Conservation (phyloP, 2,113 vertebrate species). For the Myiozetetes cayanensis region DNA sequence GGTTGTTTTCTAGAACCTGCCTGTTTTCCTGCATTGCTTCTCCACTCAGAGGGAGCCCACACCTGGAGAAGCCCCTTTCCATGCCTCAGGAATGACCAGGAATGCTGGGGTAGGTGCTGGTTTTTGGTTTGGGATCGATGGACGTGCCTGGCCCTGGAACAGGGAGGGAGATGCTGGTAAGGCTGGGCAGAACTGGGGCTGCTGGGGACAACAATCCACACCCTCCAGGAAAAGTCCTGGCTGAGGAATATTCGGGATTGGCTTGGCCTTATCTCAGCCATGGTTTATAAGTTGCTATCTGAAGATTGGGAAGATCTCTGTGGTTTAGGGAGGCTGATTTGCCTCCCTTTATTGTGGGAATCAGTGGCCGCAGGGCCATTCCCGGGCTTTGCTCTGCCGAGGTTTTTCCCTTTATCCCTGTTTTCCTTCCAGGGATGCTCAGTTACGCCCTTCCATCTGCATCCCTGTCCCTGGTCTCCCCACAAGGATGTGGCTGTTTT, state of each 20-base stretch:
- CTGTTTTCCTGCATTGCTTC: background rate
- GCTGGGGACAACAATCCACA: background rate
- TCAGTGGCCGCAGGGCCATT: background rate
- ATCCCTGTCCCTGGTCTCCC: background rate
- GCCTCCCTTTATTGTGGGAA: background rate
- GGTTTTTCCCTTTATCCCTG: background rate
- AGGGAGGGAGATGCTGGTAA: background rate
- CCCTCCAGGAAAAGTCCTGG: background rate
- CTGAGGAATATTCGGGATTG: background rate
- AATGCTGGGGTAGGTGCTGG: background rate
- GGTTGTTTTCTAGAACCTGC: background rate
- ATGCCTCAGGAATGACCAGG: background rate
- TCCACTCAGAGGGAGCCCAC: background rate
- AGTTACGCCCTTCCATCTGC: background rate
- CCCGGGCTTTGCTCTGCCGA: background rate
- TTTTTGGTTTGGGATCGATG: accelerated
- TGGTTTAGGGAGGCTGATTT: background rate
- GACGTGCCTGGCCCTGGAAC: background rate
- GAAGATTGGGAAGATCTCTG: background rate
- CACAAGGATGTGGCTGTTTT: background rate
- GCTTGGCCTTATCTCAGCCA: background rate
- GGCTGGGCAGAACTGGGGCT: background rate
- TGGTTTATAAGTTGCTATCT: background rate
- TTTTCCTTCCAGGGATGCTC: accelerated
- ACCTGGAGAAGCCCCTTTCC: background rate